These are phyloP conservation scores for Cinclus cinclus DNA, from an alignment of 2,113 vertebrate genomes.

Conservation along the genomic window DNA sequence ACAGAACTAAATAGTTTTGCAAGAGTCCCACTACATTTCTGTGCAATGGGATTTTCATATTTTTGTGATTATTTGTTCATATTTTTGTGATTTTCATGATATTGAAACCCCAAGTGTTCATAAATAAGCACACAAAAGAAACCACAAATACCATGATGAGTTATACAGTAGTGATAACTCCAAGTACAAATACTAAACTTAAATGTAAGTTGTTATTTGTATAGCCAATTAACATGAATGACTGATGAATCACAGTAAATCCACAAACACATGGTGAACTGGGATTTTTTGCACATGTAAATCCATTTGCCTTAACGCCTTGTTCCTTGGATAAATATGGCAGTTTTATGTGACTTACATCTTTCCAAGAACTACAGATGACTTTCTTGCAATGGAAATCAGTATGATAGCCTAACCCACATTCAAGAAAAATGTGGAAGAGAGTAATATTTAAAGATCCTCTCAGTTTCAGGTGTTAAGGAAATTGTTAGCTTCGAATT, in stretches of 20 bases:
- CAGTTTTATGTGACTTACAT: background rate
- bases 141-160: background rate
- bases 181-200: slow-evolving; percentile 38
- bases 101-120: slow-evolving; percentile 15
- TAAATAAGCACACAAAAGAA: slow-evolving; percentile 7
- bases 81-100: background rate
- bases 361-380: background rate
- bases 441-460: background rate
- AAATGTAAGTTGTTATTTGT: slow-evolving; percentile 32
- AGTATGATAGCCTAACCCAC: background rate
- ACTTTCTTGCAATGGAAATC: background rate
- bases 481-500: background rate
- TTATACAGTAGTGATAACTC: slow-evolving; percentile 35
- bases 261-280: slow-evolving; percentile 14
- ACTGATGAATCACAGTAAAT: slow-evolving; percentile 40
- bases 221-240: slow-evolving; percentile 8
- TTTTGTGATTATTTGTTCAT: slow-evolving; percentile 17
- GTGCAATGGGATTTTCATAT: background rate
- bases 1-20: slow-evolving; percentile 7
- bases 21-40: background rate
- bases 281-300: slow-evolving; percentile 35
- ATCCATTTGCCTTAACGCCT: background rate
- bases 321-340: background rate
- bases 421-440: background rate
- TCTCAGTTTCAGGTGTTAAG: background rate